phyloP scores from a whole-genome alignment of 2,888 invertebrate species.

The Ecdyonurus torrentis region DNA sequence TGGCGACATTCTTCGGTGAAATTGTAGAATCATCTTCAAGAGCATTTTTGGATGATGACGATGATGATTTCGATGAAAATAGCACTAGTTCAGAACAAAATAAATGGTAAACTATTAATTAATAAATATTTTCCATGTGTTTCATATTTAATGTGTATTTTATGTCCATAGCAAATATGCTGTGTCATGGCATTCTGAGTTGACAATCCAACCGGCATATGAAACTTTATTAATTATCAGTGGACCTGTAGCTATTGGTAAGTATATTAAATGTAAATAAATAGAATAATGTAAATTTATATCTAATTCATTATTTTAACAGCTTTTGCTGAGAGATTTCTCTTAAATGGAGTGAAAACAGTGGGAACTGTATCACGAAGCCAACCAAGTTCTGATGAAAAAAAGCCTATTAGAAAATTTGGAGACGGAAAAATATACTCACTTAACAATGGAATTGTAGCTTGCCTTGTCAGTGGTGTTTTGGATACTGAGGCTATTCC shows the following conservation, averaged over 20 bases:
- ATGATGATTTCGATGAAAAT: constrained; percentile 10
- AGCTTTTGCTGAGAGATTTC: neutral
- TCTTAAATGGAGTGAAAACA: neutral
- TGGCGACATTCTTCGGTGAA: constrained; percentile 16
- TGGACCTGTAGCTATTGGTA: neutral
- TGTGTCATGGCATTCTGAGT: neutral
- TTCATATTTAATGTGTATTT: neutral
- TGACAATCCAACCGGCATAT: neutral
- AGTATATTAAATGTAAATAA: neutral
- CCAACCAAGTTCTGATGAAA: neutral
- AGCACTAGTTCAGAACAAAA: no score
- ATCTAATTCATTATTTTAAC: neutral
- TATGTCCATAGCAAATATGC: neutral
- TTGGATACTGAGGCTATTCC: neutral
- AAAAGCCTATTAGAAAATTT: neutral
- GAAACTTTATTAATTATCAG: neutral
- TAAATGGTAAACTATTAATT: neutral
- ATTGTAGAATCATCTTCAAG: constrained; percentile 15
- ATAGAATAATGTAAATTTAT: no score
- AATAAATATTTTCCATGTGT: neutral
- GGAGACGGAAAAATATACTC: neutral
- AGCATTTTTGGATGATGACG: constrained; percentile 17
- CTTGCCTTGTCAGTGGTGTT: neutral
- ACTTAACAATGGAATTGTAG: neutral
- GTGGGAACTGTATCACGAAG: neutral